A percentile compares a stretch with the other conserved stretches of the same genome.
Conservation (phyloP, 2,888 invertebrate genomes). For the Dusona sp. region DNA sequence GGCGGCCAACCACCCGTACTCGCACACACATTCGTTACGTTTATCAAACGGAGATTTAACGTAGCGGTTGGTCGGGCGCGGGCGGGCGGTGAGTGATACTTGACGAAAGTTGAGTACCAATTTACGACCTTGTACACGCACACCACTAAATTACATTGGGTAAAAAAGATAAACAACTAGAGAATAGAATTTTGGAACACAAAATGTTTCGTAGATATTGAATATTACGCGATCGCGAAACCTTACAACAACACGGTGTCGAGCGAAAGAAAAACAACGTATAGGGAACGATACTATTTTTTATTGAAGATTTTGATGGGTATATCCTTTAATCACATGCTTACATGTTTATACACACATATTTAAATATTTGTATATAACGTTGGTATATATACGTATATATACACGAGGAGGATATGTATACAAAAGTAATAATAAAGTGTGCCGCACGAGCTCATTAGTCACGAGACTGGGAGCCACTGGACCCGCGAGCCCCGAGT, state of each 20-base stretch:
- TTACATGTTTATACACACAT: no score
- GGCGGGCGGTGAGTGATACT: not conserved
- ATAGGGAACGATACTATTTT: not conserved
- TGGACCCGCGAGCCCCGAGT: no score
- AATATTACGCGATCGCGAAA: no score
- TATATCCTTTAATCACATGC: not conserved
- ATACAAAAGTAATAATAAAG: no score
- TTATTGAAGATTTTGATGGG: no score
- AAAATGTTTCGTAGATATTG: not conserved
- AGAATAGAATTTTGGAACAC: no score
- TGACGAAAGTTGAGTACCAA: not conserved
- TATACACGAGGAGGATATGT: constrained; percentile 15
- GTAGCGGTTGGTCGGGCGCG: no score
- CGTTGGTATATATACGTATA: no score
- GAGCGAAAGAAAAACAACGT: not conserved
- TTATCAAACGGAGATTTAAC: not conserved
- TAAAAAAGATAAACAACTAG: not conserved
- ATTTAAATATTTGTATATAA: no score
- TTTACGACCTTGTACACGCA: not conserved
- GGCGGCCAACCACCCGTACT: constrained; percentile 1
- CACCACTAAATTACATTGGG: not conserved
- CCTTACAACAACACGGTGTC: no score
- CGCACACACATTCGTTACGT: not conserved
- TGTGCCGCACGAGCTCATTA: no score
- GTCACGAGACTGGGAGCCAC: no score